phyloP scores from a whole-genome alignment of 2,888 invertebrate genomes.

The Neoascia interrupta region DNA sequence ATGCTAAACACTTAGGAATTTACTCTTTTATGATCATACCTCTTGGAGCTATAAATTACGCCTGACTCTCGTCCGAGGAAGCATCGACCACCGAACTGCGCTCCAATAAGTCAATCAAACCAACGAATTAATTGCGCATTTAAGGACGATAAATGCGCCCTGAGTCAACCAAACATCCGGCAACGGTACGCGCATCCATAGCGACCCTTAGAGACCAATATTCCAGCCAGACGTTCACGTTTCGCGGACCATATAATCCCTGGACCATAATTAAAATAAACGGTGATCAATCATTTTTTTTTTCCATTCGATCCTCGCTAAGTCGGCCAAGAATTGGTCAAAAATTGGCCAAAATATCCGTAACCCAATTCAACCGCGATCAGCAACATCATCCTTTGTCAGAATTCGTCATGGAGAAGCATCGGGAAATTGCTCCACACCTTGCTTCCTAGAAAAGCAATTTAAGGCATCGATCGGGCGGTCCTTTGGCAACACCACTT shows the following conservation, averaged over 20 bases:
- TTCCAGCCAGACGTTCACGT: conserved; percentile 1
- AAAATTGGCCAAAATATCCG: conserved; percentile 42
- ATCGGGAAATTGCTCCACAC: conserved; percentile 23
- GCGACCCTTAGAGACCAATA: conserved; percentile 13
- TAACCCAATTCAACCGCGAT: conserved; percentile 18
- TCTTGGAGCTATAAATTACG: conserved; percentile 10
- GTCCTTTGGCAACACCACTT: conserved; percentile 24
- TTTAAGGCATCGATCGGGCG: conserved; percentile 21
- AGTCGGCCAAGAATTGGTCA: conserved; percentile 57
- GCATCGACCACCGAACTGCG: conserved; percentile 23
- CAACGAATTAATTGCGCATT: conserved; percentile 61
- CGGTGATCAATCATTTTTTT: conserved; percentile 63
- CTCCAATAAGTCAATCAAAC: conserved; percentile 56
- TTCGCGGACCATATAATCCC: conserved; percentile 46
- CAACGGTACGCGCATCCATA: conserved; percentile 23
- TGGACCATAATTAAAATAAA: conserved; percentile 65
- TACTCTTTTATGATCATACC: no score
- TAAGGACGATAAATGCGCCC: conserved; percentile 62
- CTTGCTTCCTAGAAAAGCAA: conserved; percentile 61
- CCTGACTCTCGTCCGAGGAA: conserved; percentile 4
- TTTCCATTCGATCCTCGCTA: not conserved
- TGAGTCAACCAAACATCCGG: conserved; percentile 58
- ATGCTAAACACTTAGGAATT: no score
- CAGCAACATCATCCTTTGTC: conserved; percentile 34
- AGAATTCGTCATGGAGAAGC: conserved; percentile 51